phyloP scores from a whole-genome alignment of 2,797 vertebrate genomes.

The Melanotaenia pygmaea region DNA sequence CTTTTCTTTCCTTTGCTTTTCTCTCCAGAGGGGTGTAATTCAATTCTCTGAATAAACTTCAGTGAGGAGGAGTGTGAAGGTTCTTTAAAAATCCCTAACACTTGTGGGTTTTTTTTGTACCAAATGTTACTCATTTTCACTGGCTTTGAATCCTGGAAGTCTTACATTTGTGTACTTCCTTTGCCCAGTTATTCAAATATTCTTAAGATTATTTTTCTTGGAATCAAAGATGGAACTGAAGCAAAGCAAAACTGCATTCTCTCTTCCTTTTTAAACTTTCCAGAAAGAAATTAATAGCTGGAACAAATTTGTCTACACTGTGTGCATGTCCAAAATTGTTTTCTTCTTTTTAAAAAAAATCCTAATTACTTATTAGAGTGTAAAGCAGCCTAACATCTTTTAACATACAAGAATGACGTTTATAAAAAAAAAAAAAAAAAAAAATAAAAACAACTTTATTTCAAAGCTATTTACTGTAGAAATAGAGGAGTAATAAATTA shows the following conservation, averaged over 20 bases:
- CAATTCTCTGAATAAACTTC: conserved; percentile 75
- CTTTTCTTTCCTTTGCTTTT: conserved; percentile 21
- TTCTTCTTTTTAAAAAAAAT: neutral
- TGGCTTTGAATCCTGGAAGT: conserved; percentile 65
- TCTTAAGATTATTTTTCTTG: conserved; percentile 61
- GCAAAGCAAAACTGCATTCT: conserved; percentile 33
- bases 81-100: conserved; percentile 72
- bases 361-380: neutral
- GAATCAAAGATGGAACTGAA: conserved; percentile 39
- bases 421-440: too few relatives aligned
- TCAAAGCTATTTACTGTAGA: conserved; percentile 30
- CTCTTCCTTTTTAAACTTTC: conserved; percentile 29
- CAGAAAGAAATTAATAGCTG: conserved; percentile 28
- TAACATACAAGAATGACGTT: neutral
- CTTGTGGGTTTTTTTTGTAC: conserved; percentile 67
- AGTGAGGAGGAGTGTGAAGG: conserved; percentile 74
- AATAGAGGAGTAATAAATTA: conserved; percentile 41
- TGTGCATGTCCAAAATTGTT: conserved; percentile 14
- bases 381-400: neutral
- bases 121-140: conserved; percentile 75
- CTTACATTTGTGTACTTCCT: conserved; percentile 44
- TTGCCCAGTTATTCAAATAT: conserved; percentile 63
- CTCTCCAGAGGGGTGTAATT: conserved; percentile 73
- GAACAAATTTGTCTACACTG: conserved; percentile 31
- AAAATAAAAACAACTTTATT: conserved; percentile 1